A percentile compares a stretch with the other conserved stretches of the same genome.
Conservation (phyloP, 2,888 invertebrate genomes). For the Eupeodes luniger region DNA sequence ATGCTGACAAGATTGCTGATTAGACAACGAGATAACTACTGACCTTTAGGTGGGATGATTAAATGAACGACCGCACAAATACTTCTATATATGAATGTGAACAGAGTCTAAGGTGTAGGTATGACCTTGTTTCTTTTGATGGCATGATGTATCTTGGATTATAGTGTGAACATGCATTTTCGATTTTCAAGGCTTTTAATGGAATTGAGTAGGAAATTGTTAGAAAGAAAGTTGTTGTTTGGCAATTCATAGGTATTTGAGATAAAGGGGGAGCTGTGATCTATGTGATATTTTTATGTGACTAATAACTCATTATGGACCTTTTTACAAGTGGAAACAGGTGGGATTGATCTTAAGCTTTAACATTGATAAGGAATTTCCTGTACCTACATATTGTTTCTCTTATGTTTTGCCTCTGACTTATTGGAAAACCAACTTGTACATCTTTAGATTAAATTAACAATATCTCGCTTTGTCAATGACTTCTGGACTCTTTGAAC, state of each 20-base stretch:
- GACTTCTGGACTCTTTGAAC: not conserved
- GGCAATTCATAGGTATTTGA: conserved; percentile 14
- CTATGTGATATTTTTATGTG: conserved; percentile 9
- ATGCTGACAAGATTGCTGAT: conserved; percentile 73
- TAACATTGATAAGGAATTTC: not conserved
- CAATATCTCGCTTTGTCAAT: not conserved
- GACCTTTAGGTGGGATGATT: conserved; percentile 67
- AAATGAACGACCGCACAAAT: conserved; percentile 36
- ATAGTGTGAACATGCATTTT: conserved; percentile 47
- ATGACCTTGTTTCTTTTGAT: conserved; percentile 60
- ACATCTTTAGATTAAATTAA: not conserved
- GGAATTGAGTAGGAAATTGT: conserved; percentile 20
- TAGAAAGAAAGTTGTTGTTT: conserved; percentile 57
- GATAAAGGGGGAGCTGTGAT: conserved; percentile 10
- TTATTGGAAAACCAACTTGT: not conserved
- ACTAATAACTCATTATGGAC: conserved; percentile 1
- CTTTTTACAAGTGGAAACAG: conserved; percentile 5
- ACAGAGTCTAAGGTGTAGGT: conserved; percentile 27
- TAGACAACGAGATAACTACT: conserved; percentile 66
- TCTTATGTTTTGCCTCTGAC: not conserved
- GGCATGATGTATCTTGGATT: not conserved
- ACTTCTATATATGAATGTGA: conserved; percentile 12
- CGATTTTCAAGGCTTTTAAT: conserved; percentile 29
- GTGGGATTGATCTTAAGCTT: conserved; percentile 2
- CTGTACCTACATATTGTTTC: not conserved